Evolutionary conservation across 2,797 vertebrate genomes (phyloP).

Genomic region (Sternarchorhynchus goeldii): DNA sequence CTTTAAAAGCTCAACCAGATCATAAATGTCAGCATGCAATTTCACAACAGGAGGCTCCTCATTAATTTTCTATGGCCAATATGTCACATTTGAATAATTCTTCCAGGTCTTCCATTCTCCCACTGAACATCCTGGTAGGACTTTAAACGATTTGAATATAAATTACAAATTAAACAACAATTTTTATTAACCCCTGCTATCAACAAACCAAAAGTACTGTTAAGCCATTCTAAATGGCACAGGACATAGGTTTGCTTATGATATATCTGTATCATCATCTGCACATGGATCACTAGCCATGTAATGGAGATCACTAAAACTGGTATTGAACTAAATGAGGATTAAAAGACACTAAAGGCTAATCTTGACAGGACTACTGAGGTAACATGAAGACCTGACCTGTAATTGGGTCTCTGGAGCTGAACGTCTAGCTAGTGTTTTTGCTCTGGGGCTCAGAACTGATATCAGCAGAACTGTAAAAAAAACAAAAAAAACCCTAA

Average conservation of each 20-base stretch:
- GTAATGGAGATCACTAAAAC: not conserved
- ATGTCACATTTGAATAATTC: slow-evolving; percentile 46
- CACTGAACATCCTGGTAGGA: slow-evolving; percentile 20
- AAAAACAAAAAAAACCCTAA: not conserved
- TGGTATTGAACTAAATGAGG: not conserved
- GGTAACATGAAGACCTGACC: not conserved
- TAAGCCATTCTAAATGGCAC: slow-evolving; percentile 12
- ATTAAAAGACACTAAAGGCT: not conserved
- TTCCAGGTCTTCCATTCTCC: slow-evolving; percentile 11
- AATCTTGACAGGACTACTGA: not conserved
- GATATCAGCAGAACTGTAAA: slow-evolving; percentile 43
- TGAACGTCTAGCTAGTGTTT: slow-evolving; percentile 14
- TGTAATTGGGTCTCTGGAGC: not conserved
- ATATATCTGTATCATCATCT: not conserved
- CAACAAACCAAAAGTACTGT: slow-evolving; percentile 42
- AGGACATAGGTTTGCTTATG: slow-evolving; percentile 16
- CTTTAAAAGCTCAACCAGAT: slow-evolving; percentile 31
- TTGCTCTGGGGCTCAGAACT: slow-evolving; percentile 33
- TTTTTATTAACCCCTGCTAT: slow-evolving; percentile 48
- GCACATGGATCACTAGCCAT: not conserved
- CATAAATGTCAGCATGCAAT: slow-evolving; percentile 48
- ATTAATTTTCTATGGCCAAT: slow-evolving; percentile 47
- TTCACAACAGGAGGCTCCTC: slow-evolving; percentile 43
- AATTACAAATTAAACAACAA: slow-evolving; percentile 48
- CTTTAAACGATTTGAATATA: slow-evolving; percentile 19